Evolutionary conservation across 2,888 invertebrate species (phyloP), one percentile per base, ranked within the genome.

Genomic region (Cephus runcator): DNA sequence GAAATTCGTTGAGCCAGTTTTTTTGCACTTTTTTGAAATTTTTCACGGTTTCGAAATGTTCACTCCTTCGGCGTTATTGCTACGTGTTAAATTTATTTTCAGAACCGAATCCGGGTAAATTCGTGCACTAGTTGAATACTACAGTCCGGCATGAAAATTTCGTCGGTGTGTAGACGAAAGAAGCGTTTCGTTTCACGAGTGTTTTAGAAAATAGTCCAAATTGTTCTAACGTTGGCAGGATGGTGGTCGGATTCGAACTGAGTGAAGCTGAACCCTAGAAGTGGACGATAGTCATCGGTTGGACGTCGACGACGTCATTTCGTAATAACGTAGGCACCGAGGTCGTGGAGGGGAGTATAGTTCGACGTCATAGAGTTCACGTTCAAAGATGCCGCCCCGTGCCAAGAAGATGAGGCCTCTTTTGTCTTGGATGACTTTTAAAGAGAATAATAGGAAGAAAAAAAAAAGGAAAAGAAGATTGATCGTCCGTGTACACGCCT

Each of bases 201-300:
- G 23, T 56, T 6, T 56, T 9, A 0, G 6, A 56, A 56, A 56
- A 56, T 56, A 56, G 40, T 56, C 0, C 6, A 23, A 23, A 15
- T 6, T 56, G 6, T 56, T 23, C 6, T 56, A 56, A 71, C 11
- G 71, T 71, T 33, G 12, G 71, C 23, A 33, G 71, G 71, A 31
- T 12, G 30, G 1, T 71, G 33, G 71, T 23, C 12, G 23, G 71
- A 33, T 71, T 71, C 68, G 33, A 33, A 75, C 77, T 75, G 77
- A 77, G 74, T 71, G 35, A n/a, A 33, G 69, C 77, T 75, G 75
- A 77, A 69, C 75, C 56, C 69, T 69, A 30, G 34, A 56, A 69
- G 23, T 75, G 77, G 69, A 35, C 77, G 77, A 75, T 78, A 69
- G 78, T 71, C 23, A 76, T 78, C 78, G 78, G 73, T 69, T 69